These are phyloP conservation scores for Amphiprion ocellaris DNA, from an alignment of 2,113 vertebrate species.

Conservation along the genomic window DNA sequence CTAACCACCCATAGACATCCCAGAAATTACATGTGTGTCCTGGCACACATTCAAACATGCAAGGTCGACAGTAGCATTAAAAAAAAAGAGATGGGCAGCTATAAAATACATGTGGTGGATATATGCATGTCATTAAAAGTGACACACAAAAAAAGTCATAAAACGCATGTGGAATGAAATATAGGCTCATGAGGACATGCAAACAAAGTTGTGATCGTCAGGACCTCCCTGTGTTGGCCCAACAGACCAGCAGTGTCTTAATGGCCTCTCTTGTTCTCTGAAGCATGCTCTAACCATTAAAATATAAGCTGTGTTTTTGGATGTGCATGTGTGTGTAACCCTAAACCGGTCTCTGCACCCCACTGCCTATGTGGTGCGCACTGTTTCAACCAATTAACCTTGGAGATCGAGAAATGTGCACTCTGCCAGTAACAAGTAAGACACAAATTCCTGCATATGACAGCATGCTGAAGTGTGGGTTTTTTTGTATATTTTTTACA, in stretches of 20 bases:
- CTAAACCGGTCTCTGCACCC: slow-evolving; percentile 85
- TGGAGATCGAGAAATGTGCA: slow-evolving; percentile 80
- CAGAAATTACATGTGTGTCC: neutral
- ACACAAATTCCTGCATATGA: slow-evolving; percentile 25
- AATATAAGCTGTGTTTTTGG: slow-evolving; percentile 51
- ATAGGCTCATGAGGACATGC: slow-evolving; percentile 49
- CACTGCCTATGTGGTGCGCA: slow-evolving; percentile 83
- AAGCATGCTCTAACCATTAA: slow-evolving; percentile 89
- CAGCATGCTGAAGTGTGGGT: neutral
- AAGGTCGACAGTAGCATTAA: slow-evolving; percentile 13
- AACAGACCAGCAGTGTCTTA: slow-evolving; percentile 82
- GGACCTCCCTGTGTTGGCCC: slow-evolving; percentile 69
- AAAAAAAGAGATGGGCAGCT: slow-evolving; percentile 43
- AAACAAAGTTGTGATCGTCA: slow-evolving; percentile 63
- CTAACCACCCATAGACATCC: neutral
- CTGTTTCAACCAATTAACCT: slow-evolving; percentile 90
- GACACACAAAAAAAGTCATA: slow-evolving; percentile 57
- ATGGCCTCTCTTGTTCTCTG: slow-evolving; percentile 84
- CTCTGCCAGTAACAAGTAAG: slow-evolving; percentile 43
- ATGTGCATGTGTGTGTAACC: slow-evolving; percentile 80
- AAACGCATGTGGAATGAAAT: slow-evolving; percentile 66
- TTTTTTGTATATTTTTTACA: neutral
- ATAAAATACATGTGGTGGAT: slow-evolving; percentile 52
- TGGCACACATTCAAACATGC: slow-evolving; percentile 3
- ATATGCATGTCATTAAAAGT: slow-evolving; percentile 59